Conservation (phyloP, 2,888 invertebrate genomes). For the Dryomyza anilis region DNA sequence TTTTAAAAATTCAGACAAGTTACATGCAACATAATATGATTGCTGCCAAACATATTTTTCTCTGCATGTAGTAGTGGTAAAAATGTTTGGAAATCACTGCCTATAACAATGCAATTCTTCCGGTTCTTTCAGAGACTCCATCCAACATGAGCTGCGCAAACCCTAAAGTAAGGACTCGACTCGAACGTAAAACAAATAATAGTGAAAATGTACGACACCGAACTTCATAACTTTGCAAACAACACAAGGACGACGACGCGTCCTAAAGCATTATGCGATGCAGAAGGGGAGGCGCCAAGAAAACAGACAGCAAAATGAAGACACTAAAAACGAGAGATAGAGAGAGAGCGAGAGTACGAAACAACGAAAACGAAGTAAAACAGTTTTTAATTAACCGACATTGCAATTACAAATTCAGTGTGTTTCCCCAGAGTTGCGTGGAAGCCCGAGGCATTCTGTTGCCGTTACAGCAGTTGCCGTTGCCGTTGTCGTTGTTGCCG, state of each 20-base stretch:
- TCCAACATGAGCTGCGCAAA: constrained; percentile 2
- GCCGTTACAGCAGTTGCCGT: neutral
- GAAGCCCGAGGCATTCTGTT: neutral
- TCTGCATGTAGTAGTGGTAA: too few species aligned
- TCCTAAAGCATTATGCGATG: too few species aligned
- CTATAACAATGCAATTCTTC: neutral
- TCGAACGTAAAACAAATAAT: constrained; percentile 18
- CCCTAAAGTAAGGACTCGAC: constrained; percentile 18
- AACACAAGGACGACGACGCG: constrained; percentile 20
- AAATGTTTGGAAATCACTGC: constrained; percentile 17
- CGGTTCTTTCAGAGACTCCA: neutral
- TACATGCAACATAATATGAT: neutral
- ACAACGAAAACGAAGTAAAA: constrained; percentile 43
- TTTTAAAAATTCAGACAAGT: neutral
- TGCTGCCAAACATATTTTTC: neutral
- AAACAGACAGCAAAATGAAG: constrained; percentile 35
- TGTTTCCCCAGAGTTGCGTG: constrained; percentile 31
- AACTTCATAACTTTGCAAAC: constrained; percentile 41
- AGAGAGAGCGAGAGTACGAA: neutral
- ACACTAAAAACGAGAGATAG: too few species aligned
- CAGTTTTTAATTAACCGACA: constrained; percentile 58
- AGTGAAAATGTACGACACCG: constrained; percentile 36
- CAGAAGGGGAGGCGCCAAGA: too few species aligned
- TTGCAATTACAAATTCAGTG: constrained; percentile 57
- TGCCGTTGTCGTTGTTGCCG: neutral